Base-by-base conservation (phyloP, 2,888 invertebrate species). In the Nemurella pictetii region DNA sequence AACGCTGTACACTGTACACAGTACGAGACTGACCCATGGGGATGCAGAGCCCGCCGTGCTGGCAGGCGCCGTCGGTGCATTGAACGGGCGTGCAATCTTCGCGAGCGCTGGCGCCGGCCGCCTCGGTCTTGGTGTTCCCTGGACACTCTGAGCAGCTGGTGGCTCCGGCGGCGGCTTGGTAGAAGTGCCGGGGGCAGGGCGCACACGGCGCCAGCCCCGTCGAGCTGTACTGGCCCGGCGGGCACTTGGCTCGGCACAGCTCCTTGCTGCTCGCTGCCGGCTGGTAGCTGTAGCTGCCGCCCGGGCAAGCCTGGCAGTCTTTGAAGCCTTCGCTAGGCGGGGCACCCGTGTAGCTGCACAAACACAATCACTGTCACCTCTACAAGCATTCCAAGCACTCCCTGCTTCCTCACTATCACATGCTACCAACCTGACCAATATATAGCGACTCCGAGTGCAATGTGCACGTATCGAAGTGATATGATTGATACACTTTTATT, bases 171-270 rank as follows among this genome's bases (percentile, higher is more conserved):
- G 94, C 91, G 20, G 96, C 94, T 90, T 99, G 98, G 90, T 96
- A 99, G 91, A 97, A 97, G 90, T 99, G 96, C 88, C 94, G 92
- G 0, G 99, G 98, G 88, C 99, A 99, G 85, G 95, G 94, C 0
- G 97, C 96, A 90, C 99, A 99, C 0, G 98, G 98, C 12, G 98
- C 96, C 32, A 99, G 91, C 20, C 99, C 99, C 20, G 97, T 98
- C 80, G 96, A 95, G 0, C 98, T 98, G 89, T 98, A 99, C 87
- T 94, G 94, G 85, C 99, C 99, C 20, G 97, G 93, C 20, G 94
- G 92, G 90, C 99, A 99, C 90, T 97, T 98, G 73, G 96, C 94
- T 90, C 97, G 93, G 89, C 98, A 98, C 87, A 94, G 93, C 87
- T 96, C 95, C 89, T 94, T 95, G 85, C 95, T 94, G 9, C 96